phyloP scores from a whole-genome alignment of 2,113 vertebrate genomes.

The Glaucomys volans region DNA sequence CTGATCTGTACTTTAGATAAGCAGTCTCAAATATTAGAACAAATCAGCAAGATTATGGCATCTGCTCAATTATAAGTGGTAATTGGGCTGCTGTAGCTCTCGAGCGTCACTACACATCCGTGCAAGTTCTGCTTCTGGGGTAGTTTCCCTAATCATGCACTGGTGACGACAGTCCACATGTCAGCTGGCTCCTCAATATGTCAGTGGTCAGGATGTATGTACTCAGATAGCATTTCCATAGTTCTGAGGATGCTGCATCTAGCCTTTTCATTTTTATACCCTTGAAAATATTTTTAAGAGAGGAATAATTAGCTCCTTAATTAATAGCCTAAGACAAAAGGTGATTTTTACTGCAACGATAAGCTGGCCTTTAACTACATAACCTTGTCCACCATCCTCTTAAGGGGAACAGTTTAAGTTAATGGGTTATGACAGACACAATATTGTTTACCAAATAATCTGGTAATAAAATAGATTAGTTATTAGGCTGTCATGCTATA shows the following conservation, averaged over 20 bases:
- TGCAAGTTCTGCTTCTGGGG: neutral
- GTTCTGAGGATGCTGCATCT: neutral
- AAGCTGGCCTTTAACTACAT: constrained; percentile 17
- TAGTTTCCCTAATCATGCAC: neutral
- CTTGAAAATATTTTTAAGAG: constrained; percentile 15
- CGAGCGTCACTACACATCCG: neutral
- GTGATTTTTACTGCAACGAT: neutral
- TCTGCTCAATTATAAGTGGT: neutral
- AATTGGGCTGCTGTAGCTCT: neutral
- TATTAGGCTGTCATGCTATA: neutral
- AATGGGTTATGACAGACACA: constrained; percentile 61
- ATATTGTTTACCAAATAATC: constrained; percentile 57
- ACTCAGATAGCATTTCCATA: neutral
- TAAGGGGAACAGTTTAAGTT: constrained; percentile 17
- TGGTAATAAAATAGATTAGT: constrained; percentile 51
- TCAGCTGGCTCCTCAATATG: neutral
- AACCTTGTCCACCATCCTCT: neutral
- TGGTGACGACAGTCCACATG: neutral
- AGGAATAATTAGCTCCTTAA: neutral
- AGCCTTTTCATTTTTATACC: neutral
- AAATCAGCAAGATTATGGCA: neutral
- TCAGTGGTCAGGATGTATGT: neutral
- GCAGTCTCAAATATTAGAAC: neutral
- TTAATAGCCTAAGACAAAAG: constrained; percentile 45
- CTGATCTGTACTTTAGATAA: neutral